A percentile compares a stretch with the other conserved stretches of the same genome.
phyloP scores from a whole-genome alignment of 2,113 vertebrate genomes.

The Procavia capensis region DNA sequence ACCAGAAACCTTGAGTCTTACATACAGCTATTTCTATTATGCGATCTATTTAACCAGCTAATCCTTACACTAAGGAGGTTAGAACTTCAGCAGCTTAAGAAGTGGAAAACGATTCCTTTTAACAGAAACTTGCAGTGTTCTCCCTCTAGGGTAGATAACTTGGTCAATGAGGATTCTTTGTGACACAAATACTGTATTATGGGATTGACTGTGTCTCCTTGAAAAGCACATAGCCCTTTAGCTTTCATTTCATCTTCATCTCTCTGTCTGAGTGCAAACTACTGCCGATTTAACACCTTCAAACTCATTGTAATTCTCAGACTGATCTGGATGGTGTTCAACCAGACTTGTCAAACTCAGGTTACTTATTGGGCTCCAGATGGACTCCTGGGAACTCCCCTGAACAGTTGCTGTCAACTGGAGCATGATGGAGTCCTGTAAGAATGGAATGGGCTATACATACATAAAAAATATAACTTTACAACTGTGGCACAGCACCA shows the following conservation, averaged over 20 bases:
- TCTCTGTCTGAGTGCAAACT: slow-evolving; percentile 71
- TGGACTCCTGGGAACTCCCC: slow-evolving; percentile 27
- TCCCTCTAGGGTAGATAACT: neutral
- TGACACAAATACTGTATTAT: slow-evolving; percentile 57
- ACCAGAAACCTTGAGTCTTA: neutral
- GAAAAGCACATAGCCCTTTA: slow-evolving; percentile 69
- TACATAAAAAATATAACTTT: neutral
- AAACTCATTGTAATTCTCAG: slow-evolving; percentile 74
- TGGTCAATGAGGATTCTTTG: slow-evolving; percentile 15
- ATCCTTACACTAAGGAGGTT: neutral
- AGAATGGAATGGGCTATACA: slow-evolving; percentile 27
- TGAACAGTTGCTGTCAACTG: slow-evolving; percentile 12
- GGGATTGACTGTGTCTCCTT: slow-evolving; percentile 52
- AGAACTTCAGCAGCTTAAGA: slow-evolving; percentile 28
- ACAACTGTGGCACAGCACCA: neutral
- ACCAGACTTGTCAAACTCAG: slow-evolving; percentile 69
- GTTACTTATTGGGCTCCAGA: slow-evolving; percentile 77
- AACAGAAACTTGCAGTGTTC: neutral
- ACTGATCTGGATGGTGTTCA: slow-evolving; percentile 71
- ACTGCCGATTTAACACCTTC: slow-evolving; percentile 80
- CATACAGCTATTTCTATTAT: neutral
- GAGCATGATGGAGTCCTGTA: slow-evolving; percentile 64
- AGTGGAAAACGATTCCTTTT: neutral
- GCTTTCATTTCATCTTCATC: slow-evolving; percentile 75
- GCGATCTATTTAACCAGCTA: neutral